Percentiles rank a stretch among this genome's conserved stretches.
Evolutionary conservation across 2,888 invertebrate genomes (phyloP).

Genomic region (Lutraria lutraria): DNA sequence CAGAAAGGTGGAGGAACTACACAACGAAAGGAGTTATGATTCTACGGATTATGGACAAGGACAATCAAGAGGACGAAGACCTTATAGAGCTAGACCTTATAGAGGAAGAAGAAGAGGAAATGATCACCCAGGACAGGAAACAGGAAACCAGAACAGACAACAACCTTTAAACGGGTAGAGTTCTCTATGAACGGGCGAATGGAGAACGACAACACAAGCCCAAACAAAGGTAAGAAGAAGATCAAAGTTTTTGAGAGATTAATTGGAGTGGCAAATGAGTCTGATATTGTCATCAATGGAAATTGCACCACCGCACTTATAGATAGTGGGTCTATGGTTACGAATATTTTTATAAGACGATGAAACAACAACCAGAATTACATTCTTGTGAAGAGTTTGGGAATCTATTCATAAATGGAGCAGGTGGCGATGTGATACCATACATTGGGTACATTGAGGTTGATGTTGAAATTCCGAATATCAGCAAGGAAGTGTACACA

Average conservation of each 20-base stretch:
- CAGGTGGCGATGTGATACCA: not conserved
- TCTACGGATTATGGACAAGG: too few relatives aligned
- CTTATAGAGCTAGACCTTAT: not conserved
- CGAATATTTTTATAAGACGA: not conserved
- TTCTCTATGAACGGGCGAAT: too few relatives aligned
- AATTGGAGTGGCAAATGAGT: too few relatives aligned
- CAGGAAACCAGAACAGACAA: too few relatives aligned
- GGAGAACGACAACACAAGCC: not conserved
- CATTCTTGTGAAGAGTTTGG: too few relatives aligned
- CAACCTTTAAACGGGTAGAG: too few relatives aligned
- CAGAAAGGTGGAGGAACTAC: too few relatives aligned
- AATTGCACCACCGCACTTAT: not conserved
- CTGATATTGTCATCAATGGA: not conserved
- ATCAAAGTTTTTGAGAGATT: not conserved
- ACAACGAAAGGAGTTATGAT: too few relatives aligned
- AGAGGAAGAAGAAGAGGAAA: not conserved
- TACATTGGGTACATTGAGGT: conserved; percentile 45
- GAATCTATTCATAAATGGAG: not conserved
- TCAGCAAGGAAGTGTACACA: too few relatives aligned
- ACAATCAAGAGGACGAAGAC: too few relatives aligned
- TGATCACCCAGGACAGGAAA: too few relatives aligned
- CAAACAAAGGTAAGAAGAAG: not conserved
- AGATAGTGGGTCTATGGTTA: conserved; percentile 11
- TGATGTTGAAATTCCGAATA: not conserved
- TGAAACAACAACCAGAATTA: conserved; percentile 12